phyloP scores from a whole-genome alignment of 2,888 invertebrate genomes.

The Drosophila neoperkinsi region DNA sequence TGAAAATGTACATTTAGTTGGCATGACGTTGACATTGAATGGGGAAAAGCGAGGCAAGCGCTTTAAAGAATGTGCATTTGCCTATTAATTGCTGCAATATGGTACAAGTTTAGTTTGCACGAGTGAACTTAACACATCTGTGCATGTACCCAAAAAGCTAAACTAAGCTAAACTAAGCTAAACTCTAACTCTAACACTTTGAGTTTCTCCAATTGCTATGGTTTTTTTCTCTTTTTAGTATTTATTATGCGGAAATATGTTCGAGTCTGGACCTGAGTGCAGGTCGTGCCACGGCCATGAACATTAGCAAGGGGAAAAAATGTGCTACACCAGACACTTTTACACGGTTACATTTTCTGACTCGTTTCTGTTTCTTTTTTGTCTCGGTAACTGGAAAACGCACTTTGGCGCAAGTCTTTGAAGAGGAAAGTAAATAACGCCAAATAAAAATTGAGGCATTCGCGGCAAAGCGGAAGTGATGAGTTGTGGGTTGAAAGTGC shows the following conservation, averaged over 20 bases:
- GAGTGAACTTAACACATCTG: neutral
- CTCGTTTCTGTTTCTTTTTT: neutral
- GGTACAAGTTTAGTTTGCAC: constrained; percentile 19
- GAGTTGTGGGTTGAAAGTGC: constrained; percentile 40
- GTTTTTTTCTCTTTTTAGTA: constrained; percentile 13
- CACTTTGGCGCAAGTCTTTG: constrained; percentile 34
- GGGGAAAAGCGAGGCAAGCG: neutral
- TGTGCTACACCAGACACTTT: constrained; percentile 16
- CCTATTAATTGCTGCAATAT: constrained; percentile 44
- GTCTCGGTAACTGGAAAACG: constrained; percentile 16
- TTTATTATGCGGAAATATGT: constrained; percentile 39
- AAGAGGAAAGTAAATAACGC: constrained; percentile 40
- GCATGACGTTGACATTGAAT: constrained; percentile 28
- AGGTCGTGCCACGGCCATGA: constrained; percentile 43
- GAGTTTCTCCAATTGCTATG: constrained; percentile 12
- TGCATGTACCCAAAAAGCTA: constrained; percentile 7
- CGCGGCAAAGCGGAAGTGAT: constrained; percentile 37
- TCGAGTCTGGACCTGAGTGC: constrained; percentile 13
- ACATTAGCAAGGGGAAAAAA: constrained; percentile 15
- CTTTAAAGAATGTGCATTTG: constrained; percentile 46
- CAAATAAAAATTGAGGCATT: constrained; percentile 28
- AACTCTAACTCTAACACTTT: constrained; percentile 12
- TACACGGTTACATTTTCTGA: constrained; percentile 8
- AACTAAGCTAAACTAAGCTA: constrained; percentile 1
- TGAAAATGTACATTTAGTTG: constrained; percentile 40